Base-by-base conservation (phyloP, 1,140 invertebrate genomes). In the Anadara kagoshimensis region DNA sequence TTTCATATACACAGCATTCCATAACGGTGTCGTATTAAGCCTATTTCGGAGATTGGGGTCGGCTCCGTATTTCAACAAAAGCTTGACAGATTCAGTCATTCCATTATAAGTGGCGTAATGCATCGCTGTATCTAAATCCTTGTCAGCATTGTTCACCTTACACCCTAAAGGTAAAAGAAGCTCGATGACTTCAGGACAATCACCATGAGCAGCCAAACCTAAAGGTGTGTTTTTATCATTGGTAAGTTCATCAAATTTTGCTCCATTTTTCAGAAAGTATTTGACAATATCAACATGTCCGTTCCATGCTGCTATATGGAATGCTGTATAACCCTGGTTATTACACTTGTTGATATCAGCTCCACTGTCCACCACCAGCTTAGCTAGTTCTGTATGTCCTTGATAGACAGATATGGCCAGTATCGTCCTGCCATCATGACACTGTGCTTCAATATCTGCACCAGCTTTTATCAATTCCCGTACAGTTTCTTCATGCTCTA, bases 41-140 rank as follows among this genome's bases (percentile, higher is more conserved):
- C 75, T 56, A 66, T 84, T 87, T 0, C 56, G 22, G 16, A 69
- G 65, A 73, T 84, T 70, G 12, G 85, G 80, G 29, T 85, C 72
- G 5, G 84, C 85, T n/a, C 85, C 85, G 67, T 76, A 47, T 44
- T 78, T 44, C 12, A 87, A 22, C 8, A 87, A 71, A 10, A 70
- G 64, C 41, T 67, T 53, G 2, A 85, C 81, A 44, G 71, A 72
- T 24, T 76, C 67, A 26, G 71, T 44, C 64, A 82, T 79, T 11
- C 79, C 79, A 65, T 87, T 87, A 53, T 80, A 85, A 11, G 84
- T 59, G 45, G 85, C 84, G 77, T 84, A 87, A 58, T 80, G 78
- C 5, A 87, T 57, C 5, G 85, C 73, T 10, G 84, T 85, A 58
- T 87, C 84, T 5, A 59, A 22, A 57, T 87, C 85, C 43, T 83